phyloP scores from a whole-genome alignment of 2,888 invertebrate species.

The Drosophila sordidapex region DNA sequence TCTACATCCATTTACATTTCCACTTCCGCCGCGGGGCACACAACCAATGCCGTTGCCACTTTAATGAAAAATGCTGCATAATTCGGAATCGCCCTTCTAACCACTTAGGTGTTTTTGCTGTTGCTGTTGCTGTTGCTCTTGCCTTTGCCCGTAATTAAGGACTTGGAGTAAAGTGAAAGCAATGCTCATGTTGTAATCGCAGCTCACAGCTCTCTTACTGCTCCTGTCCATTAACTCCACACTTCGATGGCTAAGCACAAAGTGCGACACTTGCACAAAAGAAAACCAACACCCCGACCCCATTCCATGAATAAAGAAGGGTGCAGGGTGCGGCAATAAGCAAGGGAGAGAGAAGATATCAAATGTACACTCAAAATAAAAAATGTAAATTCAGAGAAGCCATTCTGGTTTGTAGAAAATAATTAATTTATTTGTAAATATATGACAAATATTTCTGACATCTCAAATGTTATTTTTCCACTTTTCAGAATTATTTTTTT shows the following conservation, averaged over 20 bases:
- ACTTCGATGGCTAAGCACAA: constrained; percentile 77
- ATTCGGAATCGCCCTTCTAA: constrained; percentile 39
- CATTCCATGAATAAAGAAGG: background rate
- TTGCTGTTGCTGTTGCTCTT: constrained; percentile 8
- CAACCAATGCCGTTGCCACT: constrained; percentile 56
- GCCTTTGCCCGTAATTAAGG: constrained; percentile 60
- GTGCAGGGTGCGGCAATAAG: constrained; percentile 3
- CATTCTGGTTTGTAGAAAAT: background rate
- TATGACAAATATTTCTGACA: background rate
- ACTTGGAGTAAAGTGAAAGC: constrained; percentile 45
- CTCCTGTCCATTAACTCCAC: constrained; percentile 72
- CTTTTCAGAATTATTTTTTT: background rate
- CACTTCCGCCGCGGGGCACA: constrained; percentile 50
- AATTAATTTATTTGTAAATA: background rate
- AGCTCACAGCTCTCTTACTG: constrained; percentile 18
- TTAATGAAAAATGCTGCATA: constrained; percentile 78
- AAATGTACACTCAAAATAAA: background rate
- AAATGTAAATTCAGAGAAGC: background rate
- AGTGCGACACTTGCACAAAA: constrained; percentile 55
- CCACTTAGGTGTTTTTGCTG: constrained; percentile 37
- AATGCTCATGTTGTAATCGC: constrained; percentile 42
- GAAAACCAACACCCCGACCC: background rate
- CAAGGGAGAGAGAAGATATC: background rate
- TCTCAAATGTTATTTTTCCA: no score
- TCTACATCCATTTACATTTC: constrained; percentile 41